Percentiles rank a stretch among this genome's conserved stretches.
phyloP scores from a whole-genome alignment of 2,888 invertebrate species.

The Cheilosia variabilis region DNA sequence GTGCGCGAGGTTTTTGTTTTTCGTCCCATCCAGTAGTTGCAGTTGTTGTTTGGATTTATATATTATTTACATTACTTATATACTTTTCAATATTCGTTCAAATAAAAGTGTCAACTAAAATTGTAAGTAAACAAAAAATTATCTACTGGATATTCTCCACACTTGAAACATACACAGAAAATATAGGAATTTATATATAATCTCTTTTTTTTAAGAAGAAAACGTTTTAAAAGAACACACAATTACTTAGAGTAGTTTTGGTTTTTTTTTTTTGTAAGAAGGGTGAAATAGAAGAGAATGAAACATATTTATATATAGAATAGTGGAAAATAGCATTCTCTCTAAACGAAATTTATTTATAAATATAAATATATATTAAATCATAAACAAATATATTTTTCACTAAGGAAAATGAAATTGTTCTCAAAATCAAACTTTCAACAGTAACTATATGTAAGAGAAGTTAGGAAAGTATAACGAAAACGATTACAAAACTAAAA shows the following conservation, averaged over 20 bases:
- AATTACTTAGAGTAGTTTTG: constrained; percentile 59
- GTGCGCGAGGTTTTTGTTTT: constrained; percentile 48
- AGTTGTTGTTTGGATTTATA: constrained; percentile 40
- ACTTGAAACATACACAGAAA: constrained; percentile 74
- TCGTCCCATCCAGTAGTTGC: constrained; percentile 70
- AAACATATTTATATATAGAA: constrained; percentile 74
- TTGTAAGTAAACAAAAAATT: constrained; percentile 45
- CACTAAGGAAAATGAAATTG: constrained; percentile 48
- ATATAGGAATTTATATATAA: constrained; percentile 50
- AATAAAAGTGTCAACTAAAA: constrained; percentile 13
- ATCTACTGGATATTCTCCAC: constrained; percentile 67
- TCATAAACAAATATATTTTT: constrained; percentile 48
- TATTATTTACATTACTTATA: constrained; percentile 62
- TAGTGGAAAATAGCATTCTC: constrained; percentile 74
- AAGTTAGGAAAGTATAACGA: constrained; percentile 55
- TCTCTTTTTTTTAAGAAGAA: constrained; percentile 59
- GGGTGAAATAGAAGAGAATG: constrained; percentile 75
- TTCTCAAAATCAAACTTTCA: constrained; percentile 48
- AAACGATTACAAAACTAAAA: constrained; percentile 28
- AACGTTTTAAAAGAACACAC: constrained; percentile 75
- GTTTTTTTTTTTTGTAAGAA: constrained; percentile 54
- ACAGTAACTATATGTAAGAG: constrained; percentile 60
- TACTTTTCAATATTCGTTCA: constrained; percentile 26
- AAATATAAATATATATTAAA: constrained; percentile 43
- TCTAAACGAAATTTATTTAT: constrained; percentile 69